A percentile compares a stretch with the other conserved stretches of the same genome.
These are phyloP conservation scores for Pseudochirops cupreus DNA, from an alignment of 2,797 vertebrate species.

Conservation along the genomic window DNA sequence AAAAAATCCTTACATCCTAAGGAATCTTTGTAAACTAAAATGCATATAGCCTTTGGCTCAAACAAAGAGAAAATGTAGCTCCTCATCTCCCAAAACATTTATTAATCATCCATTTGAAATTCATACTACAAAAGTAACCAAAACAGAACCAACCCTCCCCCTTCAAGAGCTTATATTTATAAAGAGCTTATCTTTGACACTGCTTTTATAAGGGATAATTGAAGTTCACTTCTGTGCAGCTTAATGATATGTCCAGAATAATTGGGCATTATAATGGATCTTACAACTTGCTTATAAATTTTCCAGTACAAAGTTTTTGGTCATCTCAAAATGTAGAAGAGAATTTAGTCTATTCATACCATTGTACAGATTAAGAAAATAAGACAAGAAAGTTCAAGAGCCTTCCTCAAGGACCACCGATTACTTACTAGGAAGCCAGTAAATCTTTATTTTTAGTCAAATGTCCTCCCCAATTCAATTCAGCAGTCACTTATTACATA, in stretches of 20 bases:
- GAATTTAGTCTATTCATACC: neutral
- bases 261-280: neutral
- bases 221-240: conserved; percentile 21
- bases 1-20: neutral
- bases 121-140: conserved; percentile 10
- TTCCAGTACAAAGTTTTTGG: neutral
- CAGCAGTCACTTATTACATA: neutral
- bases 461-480: neutral
- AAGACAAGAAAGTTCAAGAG: neutral
- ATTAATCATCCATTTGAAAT: neutral
- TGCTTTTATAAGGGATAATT: conserved; percentile 25
- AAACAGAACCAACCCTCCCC: neutral
- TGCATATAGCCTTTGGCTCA: neutral
- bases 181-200: neutral
- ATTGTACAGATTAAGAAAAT: neutral
- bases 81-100: conserved; percentile 34
- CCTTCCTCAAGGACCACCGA: neutral
- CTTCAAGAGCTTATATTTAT: neutral
- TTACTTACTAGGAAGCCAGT: neutral
- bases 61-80: conserved; percentile 10
- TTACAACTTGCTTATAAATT: conserved; percentile 15
- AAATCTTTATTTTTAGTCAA: neutral
- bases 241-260: neutral
- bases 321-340: neutral
- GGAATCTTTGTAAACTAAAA: conserved; percentile 50